These are phyloP conservation scores for Phaethon lepturus DNA, from an alignment of 2,113 vertebrate genomes.

Conservation along the genomic window DNA sequence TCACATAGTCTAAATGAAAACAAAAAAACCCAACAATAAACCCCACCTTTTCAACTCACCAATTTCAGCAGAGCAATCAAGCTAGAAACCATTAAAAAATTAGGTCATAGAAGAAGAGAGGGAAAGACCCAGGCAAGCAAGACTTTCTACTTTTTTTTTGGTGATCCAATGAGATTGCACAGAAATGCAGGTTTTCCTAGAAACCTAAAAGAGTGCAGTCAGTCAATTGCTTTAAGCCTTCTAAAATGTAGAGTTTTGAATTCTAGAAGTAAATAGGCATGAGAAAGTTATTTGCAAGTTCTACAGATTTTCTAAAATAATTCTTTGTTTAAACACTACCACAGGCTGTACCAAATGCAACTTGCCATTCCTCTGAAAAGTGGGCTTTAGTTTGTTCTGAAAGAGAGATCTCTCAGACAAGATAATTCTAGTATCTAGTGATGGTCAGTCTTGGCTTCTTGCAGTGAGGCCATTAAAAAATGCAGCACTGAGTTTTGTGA, in stretches of 20 bases:
- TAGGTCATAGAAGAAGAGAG: neutral
- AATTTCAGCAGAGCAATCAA: neutral
- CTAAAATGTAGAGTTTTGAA: neutral
- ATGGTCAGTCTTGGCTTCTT: neutral
- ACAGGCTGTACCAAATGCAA: neutral
- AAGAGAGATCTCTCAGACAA: neutral
- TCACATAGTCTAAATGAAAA: neutral
- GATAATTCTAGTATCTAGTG: neutral
- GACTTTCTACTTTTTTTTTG: neutral
- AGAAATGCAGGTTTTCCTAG: neutral
- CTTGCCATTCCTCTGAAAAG: neutral
- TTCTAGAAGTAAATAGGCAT: neutral
- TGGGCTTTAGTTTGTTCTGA: neutral
- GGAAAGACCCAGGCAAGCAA: neutral
- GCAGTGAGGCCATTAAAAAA: neutral
- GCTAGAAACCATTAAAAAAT: neutral
- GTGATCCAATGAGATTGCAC: neutral
- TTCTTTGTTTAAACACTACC: neutral
- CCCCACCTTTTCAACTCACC: neutral
- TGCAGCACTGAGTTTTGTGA: neutral
- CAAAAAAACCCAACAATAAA: neutral
- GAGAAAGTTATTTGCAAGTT: neutral
- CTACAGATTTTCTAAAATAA: neutral
- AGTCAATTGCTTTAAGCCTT: neutral
- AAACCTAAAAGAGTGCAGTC: neutral